Conservation (phyloP, 1,140 invertebrate species). For the Achroia grisella region DNA sequence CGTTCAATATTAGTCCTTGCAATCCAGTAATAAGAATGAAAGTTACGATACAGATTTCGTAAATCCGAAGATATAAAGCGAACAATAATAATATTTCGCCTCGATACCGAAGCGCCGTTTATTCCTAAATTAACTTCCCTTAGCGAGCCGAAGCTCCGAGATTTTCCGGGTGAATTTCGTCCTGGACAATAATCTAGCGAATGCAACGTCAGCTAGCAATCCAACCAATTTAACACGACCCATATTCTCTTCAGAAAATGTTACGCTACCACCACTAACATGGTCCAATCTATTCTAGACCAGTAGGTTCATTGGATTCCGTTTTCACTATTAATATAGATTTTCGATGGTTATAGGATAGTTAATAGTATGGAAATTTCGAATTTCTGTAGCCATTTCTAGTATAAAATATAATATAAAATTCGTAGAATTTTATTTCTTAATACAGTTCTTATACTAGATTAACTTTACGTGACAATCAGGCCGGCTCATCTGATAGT, state of each 20-base stretch:
- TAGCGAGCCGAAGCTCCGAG: slow-evolving; percentile 4
- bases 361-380: background rate
- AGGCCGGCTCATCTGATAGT: too few relatives aligned
- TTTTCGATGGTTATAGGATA: slow-evolving; percentile 14
- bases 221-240: slow-evolving; percentile 5
- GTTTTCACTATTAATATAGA: slow-evolving; percentile 25
- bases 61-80: background rate
- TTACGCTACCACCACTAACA: background rate
- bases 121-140: slow-evolving; percentile 22
- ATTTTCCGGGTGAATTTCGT: slow-evolving; percentile 24
- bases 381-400: too few relatives aligned
- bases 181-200: slow-evolving; percentile 25
- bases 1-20: too few relatives aligned
- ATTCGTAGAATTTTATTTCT: too few relatives aligned
- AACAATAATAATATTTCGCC: slow-evolving; percentile 11
- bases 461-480: too few relatives aligned
- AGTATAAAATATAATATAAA: too few relatives aligned
- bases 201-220: slow-evolving; percentile 19
- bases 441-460: too few relatives aligned
- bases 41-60: background rate
- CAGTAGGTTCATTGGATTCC: slow-evolving; percentile 8
- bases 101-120: slow-evolving; percentile 12
- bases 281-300: slow-evolving; percentile 15
- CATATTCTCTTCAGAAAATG: background rate
- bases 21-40: too few relatives aligned